Evolutionary conservation across 2,113 vertebrate species (phyloP).

Genomic region (Cebus imitator): DNA sequence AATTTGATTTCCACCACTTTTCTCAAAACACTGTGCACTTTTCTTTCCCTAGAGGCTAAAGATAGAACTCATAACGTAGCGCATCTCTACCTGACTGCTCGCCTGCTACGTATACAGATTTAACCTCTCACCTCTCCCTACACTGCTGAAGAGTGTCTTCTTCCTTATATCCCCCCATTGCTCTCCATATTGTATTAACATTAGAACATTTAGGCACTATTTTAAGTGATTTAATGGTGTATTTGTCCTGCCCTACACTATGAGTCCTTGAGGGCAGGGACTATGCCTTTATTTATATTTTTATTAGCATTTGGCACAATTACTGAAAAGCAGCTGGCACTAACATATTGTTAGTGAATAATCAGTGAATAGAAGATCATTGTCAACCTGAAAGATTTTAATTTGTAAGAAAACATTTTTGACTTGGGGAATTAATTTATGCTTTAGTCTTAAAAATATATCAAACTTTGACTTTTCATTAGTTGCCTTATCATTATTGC

Average conservation of each 20-base stretch:
- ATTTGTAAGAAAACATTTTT: not conserved
- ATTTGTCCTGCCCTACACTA: not conserved
- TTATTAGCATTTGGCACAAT: not conserved
- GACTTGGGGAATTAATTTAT: not conserved
- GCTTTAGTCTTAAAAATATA: constrained; percentile 23
- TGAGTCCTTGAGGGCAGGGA: not conserved
- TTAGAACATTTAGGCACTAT: not conserved
- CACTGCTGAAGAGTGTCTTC: not conserved
- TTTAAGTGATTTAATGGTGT: not conserved
- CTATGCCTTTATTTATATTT: not conserved
- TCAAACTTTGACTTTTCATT: not conserved
- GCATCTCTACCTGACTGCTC: not conserved
- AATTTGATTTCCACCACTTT: not conserved
- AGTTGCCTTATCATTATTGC: not conserved
- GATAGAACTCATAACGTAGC: not conserved
- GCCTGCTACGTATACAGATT: not conserved
- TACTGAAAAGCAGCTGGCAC: not conserved
- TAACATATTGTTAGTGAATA: not conserved
- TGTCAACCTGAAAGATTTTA: not conserved
- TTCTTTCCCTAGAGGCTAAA: not conserved
- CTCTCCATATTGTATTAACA: not conserved
- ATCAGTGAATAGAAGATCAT: not conserved
- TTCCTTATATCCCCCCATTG: not conserved
- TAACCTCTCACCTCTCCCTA: not conserved
- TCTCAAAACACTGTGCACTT: not conserved